phyloP scores from a whole-genome alignment of 2,797 vertebrate genomes.

The Craterocephalus amniculus region DNA sequence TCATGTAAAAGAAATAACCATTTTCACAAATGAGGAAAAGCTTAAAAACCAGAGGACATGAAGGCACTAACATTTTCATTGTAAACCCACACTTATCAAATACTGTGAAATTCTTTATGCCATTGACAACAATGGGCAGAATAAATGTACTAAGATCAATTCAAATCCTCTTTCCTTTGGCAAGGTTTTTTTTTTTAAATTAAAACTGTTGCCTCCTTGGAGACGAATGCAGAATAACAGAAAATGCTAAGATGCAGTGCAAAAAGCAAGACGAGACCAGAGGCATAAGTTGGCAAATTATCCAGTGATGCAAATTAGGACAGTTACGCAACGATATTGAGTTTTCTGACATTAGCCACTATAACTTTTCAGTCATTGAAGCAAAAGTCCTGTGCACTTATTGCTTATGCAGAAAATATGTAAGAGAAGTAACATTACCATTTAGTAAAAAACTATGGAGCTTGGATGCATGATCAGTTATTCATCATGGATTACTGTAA shows the following conservation, averaged over 20 bases:
- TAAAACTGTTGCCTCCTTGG: background rate
- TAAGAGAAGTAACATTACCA: background rate
- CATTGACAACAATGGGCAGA: too few relatives aligned
- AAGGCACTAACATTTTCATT: background rate
- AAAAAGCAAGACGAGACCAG: background rate
- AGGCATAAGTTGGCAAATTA: background rate
- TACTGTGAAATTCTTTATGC: background rate
- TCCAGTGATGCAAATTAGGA: background rate
- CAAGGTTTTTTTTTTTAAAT: background rate
- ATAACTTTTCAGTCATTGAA: background rate
- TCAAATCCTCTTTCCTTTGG: background rate
- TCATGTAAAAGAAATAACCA: background rate
- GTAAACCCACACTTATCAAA: background rate
- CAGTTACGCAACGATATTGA: background rate
- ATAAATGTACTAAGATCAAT: too few relatives aligned
- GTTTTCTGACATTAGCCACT: background rate
- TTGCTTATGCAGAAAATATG: background rate
- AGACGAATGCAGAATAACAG: background rate
- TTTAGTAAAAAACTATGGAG: background rate
- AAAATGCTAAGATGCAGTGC: conserved; percentile 1
- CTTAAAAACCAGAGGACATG: background rate
- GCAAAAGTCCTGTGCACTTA: background rate
- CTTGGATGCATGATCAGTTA: background rate
- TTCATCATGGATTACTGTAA: background rate
- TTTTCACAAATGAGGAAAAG: background rate